These are phyloP conservation scores for Listronotus bonariensis DNA, from an alignment of 1,140 invertebrate genomes.

Conservation along the genomic window DNA sequence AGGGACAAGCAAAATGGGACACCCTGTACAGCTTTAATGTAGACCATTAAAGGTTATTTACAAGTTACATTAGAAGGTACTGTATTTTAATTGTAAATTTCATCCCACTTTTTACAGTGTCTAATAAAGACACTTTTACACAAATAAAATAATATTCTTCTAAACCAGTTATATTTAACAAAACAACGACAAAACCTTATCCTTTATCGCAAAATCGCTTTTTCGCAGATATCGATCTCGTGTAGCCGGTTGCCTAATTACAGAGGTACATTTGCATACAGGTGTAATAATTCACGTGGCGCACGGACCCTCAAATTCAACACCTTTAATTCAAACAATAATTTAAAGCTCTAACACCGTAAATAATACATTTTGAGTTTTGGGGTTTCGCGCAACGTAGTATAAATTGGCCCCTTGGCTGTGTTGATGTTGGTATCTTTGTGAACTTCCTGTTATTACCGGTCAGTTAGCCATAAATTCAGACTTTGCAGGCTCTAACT, in stretches of 20 bases:
- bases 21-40: too few species aligned
- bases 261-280: constrained; percentile 19
- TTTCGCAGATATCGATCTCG: constrained; percentile 18
- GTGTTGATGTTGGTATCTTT: constrained; percentile 40
- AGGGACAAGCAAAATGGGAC: too few species aligned
- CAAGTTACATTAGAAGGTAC: too few species aligned
- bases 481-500: constrained; percentile 10
- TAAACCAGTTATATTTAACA: too few species aligned
- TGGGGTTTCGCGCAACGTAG: constrained; percentile 18
- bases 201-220: too few species aligned
- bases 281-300: constrained; percentile 32
- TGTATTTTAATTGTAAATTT: too few species aligned
- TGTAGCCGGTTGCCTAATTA: constrained; percentile 14
- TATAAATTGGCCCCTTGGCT: too few species aligned
- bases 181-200: too few species aligned
- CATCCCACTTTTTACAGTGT: too few species aligned
- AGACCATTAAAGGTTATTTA: too few species aligned
- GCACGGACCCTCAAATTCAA: constrained; percentile 25
- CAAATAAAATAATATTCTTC: too few species aligned
- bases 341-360: constrained; percentile 27
- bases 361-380: constrained; percentile 34
- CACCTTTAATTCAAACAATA: constrained; percentile 34
- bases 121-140: too few species aligned
- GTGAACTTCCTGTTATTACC: constrained; percentile 37
- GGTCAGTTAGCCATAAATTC: constrained; percentile 26